Conservation (phyloP, 2,888 invertebrate genomes). For the Gortyna flavago region DNA sequence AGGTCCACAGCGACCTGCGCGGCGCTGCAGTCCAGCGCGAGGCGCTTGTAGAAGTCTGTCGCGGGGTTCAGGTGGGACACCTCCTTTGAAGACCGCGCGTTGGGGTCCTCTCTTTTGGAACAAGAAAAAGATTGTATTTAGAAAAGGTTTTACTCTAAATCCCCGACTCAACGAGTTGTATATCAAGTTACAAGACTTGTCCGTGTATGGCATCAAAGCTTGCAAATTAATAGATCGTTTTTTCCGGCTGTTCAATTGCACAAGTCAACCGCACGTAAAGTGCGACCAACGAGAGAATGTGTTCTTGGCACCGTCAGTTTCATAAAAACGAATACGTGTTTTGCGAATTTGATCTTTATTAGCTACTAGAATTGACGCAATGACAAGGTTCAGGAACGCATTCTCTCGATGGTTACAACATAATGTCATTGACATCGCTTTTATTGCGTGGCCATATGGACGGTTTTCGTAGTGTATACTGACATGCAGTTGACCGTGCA, state of each 20-base stretch:
- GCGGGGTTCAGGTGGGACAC: conserved; percentile 97
- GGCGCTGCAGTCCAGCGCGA: conserved; percentile 98
- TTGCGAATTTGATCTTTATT: too few relatives aligned
- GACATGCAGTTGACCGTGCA: background rate
- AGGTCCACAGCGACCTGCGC: conserved; percentile 99
- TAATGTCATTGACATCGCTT: background rate
- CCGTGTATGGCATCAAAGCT: background rate
- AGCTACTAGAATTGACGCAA: too few relatives aligned
- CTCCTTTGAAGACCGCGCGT: conserved; percentile 94
- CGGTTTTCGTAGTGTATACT: background rate
- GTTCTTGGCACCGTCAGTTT: too few relatives aligned
- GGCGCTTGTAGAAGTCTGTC: conserved; percentile 98
- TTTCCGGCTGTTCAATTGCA: background rate
- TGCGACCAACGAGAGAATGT: too few relatives aligned
- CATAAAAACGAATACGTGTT: too few relatives aligned
- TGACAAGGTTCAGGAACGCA: too few relatives aligned
- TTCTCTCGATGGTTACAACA: background rate
- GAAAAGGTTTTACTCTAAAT: background rate
- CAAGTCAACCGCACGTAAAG: background rate
- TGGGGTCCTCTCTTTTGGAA: conserved; percentile 94
- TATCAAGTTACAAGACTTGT: background rate
- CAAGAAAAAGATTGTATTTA: background rate
- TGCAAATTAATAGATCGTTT: background rate
- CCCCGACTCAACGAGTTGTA: background rate
- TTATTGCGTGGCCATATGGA: background rate